phyloP scores from a whole-genome alignment of 2,888 invertebrate genomes.

The Arctia plantaginis region DNA sequence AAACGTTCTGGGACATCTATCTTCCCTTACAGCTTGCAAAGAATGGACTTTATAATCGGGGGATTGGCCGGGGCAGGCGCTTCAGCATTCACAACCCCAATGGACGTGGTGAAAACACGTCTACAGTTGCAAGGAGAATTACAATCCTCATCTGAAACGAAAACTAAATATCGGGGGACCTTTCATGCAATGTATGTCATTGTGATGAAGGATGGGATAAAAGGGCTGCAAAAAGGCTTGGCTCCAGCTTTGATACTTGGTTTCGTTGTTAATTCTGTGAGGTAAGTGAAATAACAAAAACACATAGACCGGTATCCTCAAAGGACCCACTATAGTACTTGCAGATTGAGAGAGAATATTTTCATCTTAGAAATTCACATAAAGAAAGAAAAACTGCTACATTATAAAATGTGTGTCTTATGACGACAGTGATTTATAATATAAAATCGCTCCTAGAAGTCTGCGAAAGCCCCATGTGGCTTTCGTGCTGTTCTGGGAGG shows the following conservation, averaged over 20 bases:
- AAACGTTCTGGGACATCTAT: neutral
- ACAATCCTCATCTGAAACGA: conserved; percentile 84
- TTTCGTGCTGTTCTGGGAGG: neutral
- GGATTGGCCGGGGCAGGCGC: conserved; percentile 91
- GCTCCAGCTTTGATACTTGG: conserved; percentile 94
- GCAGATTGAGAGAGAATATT: neutral
- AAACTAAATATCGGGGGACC: conserved; percentile 88
- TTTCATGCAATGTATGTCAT: conserved; percentile 92
- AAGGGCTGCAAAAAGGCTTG: conserved; percentile 92
- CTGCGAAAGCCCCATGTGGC: neutral
- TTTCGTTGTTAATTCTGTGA: conserved; percentile 86
- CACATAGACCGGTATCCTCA: neutral
- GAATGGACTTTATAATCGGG: conserved; percentile 91
- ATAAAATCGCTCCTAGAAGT: neutral
- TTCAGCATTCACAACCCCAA: conserved; percentile 93
- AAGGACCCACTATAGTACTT: neutral
- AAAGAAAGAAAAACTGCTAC: too few relatives aligned
- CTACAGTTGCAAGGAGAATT: conserved; percentile 94
- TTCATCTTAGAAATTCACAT: neutral
- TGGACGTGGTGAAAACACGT: conserved; percentile 96
- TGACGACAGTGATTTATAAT: neutral
- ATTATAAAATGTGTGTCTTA: neutral
- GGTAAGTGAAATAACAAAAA: conserved; percentile 61
- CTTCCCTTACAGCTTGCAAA: conserved; percentile 26
- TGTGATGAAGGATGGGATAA: conserved; percentile 90